Evolutionary conservation across 2,888 invertebrate genomes (phyloP), one percentile per base, ranked within the genome.

Genomic region (Nysson spinosus): DNA sequence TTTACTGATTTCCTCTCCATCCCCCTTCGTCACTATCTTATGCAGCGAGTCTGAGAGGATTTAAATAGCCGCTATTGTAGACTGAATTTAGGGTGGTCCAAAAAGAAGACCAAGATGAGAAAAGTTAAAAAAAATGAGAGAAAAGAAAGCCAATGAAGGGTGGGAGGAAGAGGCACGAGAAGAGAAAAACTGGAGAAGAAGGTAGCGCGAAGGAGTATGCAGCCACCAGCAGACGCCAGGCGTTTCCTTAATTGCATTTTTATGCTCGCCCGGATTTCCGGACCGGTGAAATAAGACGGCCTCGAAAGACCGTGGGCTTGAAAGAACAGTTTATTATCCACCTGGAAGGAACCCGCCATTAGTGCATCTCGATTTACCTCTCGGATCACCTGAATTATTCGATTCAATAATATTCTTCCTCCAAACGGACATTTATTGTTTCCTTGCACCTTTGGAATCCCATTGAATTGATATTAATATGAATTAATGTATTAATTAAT

Each of bases 171-270:
- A 39, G 46, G 58, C 39, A 47, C 39, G 42, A 37, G 40, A 35
- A 60, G 42, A 42, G 55, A 62, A 61, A 64, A 62, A 26, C 1
- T 32, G 11, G 19, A 39, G 43, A 66, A 60, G 65, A 56, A 62
- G 51, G 37, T 32, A 35, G 44, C 46, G 55, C 42, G 34, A 50
- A 35, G 60, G 9, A 49, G 63, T 58, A 67, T 58, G 72, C 66
- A 42, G 54, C 47, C 54, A 30, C 46, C 43, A 60, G 63, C 69
- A 69, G 75, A 77, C 69, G 69, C 56, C 75, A 63, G 77, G 75
- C 80, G 77, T 84, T 83, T 82, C 77, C 79, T 80, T 82, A 83
- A 84, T 84, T 84, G 80, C 80, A 84, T 84, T 84, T 83, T 84
- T 80, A 83, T 81, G 79, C 81, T 74, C 60, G 70, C 69, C 64